Evolutionary conservation across 2,888 invertebrate genomes (phyloP).

Genomic region (Lottia gigantea): DNA sequence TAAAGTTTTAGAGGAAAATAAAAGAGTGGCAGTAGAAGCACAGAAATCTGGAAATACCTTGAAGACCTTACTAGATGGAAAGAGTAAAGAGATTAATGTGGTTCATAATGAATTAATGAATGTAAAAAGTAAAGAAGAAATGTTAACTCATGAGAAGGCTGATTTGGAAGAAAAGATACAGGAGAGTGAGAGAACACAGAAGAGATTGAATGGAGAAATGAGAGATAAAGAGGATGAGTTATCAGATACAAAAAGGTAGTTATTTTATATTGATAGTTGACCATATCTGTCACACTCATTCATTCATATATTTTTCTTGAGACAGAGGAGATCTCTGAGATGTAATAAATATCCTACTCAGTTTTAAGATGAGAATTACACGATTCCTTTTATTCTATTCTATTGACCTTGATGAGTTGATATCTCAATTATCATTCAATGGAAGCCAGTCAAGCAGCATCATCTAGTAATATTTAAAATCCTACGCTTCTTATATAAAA

Average conservation of each 20-base stretch:
- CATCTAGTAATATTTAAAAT: no score
- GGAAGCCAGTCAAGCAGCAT: no score
- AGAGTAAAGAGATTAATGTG: not conserved
- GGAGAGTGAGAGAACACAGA: slow-evolving; percentile 35
- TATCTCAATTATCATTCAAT: no score
- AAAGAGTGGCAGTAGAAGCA: not conserved
- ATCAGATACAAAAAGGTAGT: slow-evolving; percentile 38
- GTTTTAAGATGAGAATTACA: no score
- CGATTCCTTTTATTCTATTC: no score
- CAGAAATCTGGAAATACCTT: not conserved
- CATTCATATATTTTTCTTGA: no score
- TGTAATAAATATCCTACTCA: no score
- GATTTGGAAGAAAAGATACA: slow-evolving; percentile 36
- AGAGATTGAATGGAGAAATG: slow-evolving; percentile 37
- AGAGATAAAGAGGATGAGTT: slow-evolving; percentile 45
- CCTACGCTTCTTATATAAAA: no score
- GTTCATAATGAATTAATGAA: not conserved
- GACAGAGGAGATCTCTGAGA: no score
- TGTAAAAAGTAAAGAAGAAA: slow-evolving; percentile 10
- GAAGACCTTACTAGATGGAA: not conserved
- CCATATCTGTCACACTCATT: no score
- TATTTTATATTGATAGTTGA: not conserved
- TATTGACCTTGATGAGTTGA: no score
- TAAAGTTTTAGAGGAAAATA: slow-evolving; percentile 12
- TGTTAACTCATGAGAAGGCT: slow-evolving; percentile 28